Evolutionary conservation across 2,888 invertebrate species (phyloP), one percentile per base, ranked within the genome.

Genomic region (Cabera pusaria): DNA sequence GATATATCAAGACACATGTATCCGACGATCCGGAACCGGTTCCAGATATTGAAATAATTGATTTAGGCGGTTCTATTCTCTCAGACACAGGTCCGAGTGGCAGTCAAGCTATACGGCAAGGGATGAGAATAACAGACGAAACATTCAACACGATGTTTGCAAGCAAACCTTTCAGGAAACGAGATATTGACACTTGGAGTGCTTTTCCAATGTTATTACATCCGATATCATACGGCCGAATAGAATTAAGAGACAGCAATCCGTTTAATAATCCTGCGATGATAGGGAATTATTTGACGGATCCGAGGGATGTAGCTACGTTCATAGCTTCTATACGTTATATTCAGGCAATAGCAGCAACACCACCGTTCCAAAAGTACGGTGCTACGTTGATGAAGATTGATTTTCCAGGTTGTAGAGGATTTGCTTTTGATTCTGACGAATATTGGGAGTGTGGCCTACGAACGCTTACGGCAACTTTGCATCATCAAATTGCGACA

Each of bases 191-290:
- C 84, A 91, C 89, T 6, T 93, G 90, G 83, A 91, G 86, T 23
- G 75, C 92, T 6, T 90, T 94, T 32, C 91, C 94, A 0, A 93
- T 95, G 82, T 77, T 95, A 14, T 90, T 95, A 28, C 92, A 94
- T 63, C 96, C 96, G 0, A 91, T 93, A 64, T 96, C 96, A 6
- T 83, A 90, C 8, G 96, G 96, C 0, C 86, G 90, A 2, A 56
- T 96, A 0, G 91, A 90, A 65, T 83, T 98, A 6, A 92, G 90
- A 56, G 92, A 93, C 20, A 92, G 84, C 10, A 92, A 97, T 79
- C 95, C 96, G 0, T 90, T 92, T 23, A 92, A 93, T 17, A 91
- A 93, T 54, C 96, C 97, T 0, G 77, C 92, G n/a, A 92, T 97
- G 54, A 92, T 95, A 56, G 93, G 96, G 0, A 95, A 97, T 59